Base-by-base conservation (phyloP, 1,140 invertebrate genomes). In the Neotoxoptera formosana region DNA sequence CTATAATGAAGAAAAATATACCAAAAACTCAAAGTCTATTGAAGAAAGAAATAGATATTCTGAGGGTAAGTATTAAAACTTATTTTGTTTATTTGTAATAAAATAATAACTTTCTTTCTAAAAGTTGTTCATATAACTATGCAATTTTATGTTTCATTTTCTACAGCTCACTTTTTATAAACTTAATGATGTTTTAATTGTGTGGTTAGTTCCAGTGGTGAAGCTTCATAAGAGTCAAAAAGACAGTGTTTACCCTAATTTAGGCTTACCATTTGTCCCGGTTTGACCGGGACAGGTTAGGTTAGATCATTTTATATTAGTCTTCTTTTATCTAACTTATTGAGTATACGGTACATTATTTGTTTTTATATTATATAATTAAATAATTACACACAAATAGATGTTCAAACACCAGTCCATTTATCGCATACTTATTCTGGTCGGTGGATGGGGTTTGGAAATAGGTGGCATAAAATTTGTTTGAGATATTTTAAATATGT, bases 1-100 rank as follows among this genome's bases (percentile, higher is more conserved):
- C 98, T 95, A 99, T 99, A 88, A 98, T 98, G 30, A 99, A 99
- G 96, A 99, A 99, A 95, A 99, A 98, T 95, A 96, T 99, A 93
- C 97, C 98, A 83, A 99, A 99, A 95, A 99, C 98, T 48, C 99
- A 99, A 95, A 99, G 98, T 95, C 96, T 99, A 94, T 96, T 99
- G 8, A 98, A 98, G 88, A 99, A 99, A 95, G 99, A 99, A 96
- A 99, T 99, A 88, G 99, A 99, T 96, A 99, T 99, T 95, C 96
- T 99, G 56, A 99, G 99, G 96, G 98, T 97, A 95, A 94, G 36
- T 67, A 90, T 67, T n/a, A 20, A 67, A n/a, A 45, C 6, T 30
- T n/a, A 25, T 41, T 7, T 36, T 89, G 8, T 56, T 56, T 89
- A 17, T 25, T 41, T 84, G 9, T 30, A 30, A 11, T 84, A 84